Evolutionary conservation across 2,888 invertebrate genomes (phyloP).

Genomic region (Torymus auratus): DNA sequence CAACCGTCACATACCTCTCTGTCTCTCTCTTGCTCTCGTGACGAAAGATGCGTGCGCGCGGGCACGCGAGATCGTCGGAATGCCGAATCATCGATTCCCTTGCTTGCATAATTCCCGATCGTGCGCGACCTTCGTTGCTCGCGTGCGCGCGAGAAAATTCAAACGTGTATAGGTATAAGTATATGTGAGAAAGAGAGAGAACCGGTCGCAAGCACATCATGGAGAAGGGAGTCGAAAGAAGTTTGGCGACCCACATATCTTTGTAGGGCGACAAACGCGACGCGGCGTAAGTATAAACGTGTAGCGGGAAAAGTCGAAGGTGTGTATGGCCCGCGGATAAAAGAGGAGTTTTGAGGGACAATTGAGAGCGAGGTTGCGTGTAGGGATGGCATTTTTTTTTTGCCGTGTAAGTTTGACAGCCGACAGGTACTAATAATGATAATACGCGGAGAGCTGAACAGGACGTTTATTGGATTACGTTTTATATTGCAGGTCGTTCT

Average conservation of each 20-base stretch:
- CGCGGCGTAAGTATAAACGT: background rate
- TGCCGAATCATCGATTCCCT: conserved; percentile 28
- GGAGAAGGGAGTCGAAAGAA: background rate
- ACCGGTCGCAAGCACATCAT: background rate
- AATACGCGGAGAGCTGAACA: too few relatives aligned
- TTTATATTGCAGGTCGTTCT: too few relatives aligned
- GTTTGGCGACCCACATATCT: conserved; percentile 31
- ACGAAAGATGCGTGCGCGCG: conserved; percentile 3
- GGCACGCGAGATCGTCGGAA: conserved; percentile 4
- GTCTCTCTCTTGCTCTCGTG: background rate
- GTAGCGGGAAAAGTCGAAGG: too few relatives aligned
- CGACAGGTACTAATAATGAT: too few relatives aligned
- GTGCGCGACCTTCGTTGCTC: conserved; percentile 3
- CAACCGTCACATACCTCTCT: too few relatives aligned
- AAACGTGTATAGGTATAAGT: conserved; percentile 1
- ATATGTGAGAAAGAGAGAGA: background rate
- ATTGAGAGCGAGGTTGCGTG: too few relatives aligned
- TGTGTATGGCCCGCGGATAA: too few relatives aligned
- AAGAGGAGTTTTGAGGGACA: too few relatives aligned
- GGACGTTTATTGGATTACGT: too few relatives aligned
- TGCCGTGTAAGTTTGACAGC: too few relatives aligned
- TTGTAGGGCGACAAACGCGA: conserved; percentile 2
- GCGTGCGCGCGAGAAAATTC: conserved; percentile 17
- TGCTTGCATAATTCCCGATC: conserved; percentile 18
- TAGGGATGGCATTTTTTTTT: too few relatives aligned